Evolutionary conservation across 92 coral and sea anemone species (phyloP).

Genomic region (Zoanthus sansibaricus): DNA sequence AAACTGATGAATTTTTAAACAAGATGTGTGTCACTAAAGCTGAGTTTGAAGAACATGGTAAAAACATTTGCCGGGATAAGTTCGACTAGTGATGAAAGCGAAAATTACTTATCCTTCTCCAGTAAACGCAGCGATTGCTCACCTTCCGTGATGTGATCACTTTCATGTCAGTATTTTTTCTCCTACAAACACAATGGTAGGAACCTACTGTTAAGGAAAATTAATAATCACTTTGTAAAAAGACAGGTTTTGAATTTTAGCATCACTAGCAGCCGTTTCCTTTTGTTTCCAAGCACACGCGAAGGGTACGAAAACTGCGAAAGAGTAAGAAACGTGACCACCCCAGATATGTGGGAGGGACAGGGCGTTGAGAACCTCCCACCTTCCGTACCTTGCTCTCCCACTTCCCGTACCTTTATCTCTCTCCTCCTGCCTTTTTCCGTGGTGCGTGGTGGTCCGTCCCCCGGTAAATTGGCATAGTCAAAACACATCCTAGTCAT

Average conservation of each 20-base stretch:
- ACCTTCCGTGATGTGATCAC: no score
- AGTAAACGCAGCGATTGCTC: no score
- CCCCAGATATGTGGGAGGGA: no score
- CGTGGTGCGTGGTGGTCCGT: not conserved
- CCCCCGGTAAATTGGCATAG: not conserved
- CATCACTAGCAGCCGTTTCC: no score
- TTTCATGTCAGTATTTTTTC: no score
- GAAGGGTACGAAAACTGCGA: no score
- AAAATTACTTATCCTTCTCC: not conserved
- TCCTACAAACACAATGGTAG: no score
- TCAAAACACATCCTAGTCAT: constrained; percentile 15
- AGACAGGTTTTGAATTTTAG: no score
- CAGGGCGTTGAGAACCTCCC: not conserved
- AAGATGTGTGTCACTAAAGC: constrained; percentile 98
- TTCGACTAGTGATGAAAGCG: constrained; percentile 77
- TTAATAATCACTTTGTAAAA: no score
- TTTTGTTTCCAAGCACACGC: no score
- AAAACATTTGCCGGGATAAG: constrained; percentile 85
- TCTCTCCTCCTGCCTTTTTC: not conserved
- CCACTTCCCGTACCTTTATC: not conserved
- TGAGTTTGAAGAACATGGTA: constrained; percentile 95
- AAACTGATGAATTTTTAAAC: constrained; percentile 80
- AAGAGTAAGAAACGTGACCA: no score
- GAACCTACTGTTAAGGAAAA: no score
- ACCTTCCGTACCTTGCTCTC: not conserved